Base-by-base conservation (phyloP, 1,140 invertebrate species). In the Tenebrio molitor region DNA sequence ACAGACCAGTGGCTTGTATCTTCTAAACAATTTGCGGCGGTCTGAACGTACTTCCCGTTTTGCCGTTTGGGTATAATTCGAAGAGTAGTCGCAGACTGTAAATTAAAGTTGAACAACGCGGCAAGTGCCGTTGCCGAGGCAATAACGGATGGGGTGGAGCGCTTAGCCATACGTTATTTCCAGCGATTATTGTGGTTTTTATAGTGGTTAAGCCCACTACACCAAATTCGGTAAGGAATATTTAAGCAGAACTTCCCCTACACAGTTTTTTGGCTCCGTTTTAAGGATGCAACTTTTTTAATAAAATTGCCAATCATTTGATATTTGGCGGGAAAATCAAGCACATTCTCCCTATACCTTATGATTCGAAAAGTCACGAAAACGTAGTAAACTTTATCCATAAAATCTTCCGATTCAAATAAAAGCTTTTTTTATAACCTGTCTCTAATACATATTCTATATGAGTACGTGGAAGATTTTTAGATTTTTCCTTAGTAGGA, bases 121-220 rank as follows among this genome's bases (percentile, higher is more conserved):
- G 19, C 42, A 53, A 70, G 69, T 70, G 69, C 58, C 65, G 65
- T 39, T 39, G 44, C 41, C 15, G 64, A 65, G 63, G 44, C 39
- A 63, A 44, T 74, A 65, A 74, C 72, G 19, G 67, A 53, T 41
- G 19, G 50, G 72, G 67, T 23, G 67, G 62, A 58, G 62, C 62
- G 12, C 23, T 23, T 42, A 23, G 58, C 72, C 58, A 74, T 74
- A 74, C 44, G 72, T 70, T 70, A 74, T 74, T 74, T 70, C 25
- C 58, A 41, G 67, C 72, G 67, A 74, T 74, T 69, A 74, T 70
- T 74, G 67, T 74, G 72, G 72, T 74, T 74, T 74, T 74, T 74
- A 69, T 63, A 63, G 66, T 73, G 72, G 66, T 73, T 69, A 73
- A 73, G 39, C 64, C 66, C 66, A 44, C 66, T 73, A 63, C 33